Percentiles rank a stretch among this genome's conserved stretches.
These are phyloP conservation scores for Porites lutea DNA, from an alignment of 64 coral and sea anemone genomes.

Conservation along the genomic window DNA sequence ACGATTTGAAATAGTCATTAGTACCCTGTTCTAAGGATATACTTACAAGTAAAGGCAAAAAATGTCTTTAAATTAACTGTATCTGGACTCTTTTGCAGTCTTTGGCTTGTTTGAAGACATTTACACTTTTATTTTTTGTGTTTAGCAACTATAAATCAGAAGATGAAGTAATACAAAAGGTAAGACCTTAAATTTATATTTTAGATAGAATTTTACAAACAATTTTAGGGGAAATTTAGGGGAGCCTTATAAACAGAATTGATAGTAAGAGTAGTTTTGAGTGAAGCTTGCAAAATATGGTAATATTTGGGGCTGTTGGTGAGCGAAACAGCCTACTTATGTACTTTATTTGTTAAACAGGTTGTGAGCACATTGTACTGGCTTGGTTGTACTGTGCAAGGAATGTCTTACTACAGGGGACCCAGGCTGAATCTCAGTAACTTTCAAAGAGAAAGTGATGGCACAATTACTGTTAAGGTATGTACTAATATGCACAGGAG, in stretches of 20 bases:
- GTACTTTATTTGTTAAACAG: not conserved
- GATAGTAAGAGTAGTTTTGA: too few species aligned
- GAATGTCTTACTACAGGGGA: conserved; percentile 85
- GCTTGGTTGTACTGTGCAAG: conserved; percentile 74
- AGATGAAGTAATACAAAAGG: conserved; percentile 71
- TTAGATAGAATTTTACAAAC: not conserved
- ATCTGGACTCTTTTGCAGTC: too few species aligned
- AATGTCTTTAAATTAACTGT: not conserved
- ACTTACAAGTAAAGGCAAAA: not conserved
- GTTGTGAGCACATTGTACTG: conserved; percentile 86
- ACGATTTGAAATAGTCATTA: not conserved
- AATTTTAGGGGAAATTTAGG: too few species aligned
- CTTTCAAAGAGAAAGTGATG: conserved; percentile 77
- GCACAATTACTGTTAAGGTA: conserved; percentile 81
- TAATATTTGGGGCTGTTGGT: not conserved
- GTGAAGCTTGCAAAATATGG: not conserved
- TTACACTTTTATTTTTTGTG: not conserved
- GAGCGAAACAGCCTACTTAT: not conserved
- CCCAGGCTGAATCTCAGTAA: conserved; percentile 77
- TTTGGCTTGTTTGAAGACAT: too few species aligned
- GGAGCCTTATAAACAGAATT: too few species aligned
- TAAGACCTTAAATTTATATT: not conserved
- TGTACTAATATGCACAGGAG: not conserved
- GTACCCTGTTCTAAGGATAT: too few species aligned
- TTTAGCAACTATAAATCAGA: conserved; percentile 55